A percentile compares a stretch with the other conserved stretches of the same genome.
Conservation (phyloP, 2,113 vertebrate genomes). For the Anhinga anhinga region DNA sequence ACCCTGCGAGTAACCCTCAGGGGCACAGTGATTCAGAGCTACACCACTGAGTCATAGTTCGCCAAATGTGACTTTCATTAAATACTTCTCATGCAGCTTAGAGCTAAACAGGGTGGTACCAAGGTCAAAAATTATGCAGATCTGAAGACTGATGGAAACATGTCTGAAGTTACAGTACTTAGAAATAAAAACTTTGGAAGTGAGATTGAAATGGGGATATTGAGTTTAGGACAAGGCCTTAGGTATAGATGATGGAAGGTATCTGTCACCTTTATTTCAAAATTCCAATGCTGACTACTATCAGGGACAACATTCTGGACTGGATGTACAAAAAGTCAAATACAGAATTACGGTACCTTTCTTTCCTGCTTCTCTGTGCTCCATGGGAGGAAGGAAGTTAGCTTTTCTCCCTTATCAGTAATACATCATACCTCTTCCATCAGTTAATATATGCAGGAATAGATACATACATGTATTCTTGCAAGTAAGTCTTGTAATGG, state of each 20-base stretch:
- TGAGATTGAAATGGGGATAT: not conserved
- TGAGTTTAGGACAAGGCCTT: not conserved
- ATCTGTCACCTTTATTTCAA: not conserved
- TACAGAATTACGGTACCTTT: not conserved
- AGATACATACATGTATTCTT: not conserved
- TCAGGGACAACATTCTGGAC: not conserved
- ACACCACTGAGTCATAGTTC: not conserved
- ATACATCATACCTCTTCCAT: not conserved
- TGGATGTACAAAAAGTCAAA: not conserved
- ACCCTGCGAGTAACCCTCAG: not conserved
- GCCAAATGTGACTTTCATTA: not conserved
- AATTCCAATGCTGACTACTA: not conserved
- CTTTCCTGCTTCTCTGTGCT: not conserved
- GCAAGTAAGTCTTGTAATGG: not conserved
- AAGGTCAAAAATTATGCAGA: not conserved
- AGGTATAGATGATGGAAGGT: not conserved
- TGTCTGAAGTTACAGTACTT: not conserved
- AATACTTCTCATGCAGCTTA: not conserved
- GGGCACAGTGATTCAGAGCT: not conserved
- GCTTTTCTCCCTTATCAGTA: not conserved
- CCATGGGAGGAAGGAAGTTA: not conserved
- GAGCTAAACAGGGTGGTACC: not conserved
- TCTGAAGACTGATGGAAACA: not conserved
- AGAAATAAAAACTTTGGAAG: not conserved
- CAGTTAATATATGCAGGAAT: not conserved